These are phyloP conservation scores for Melieria omissa DNA, from an alignment of 2,888 invertebrate genomes.

Conservation along the genomic window DNA sequence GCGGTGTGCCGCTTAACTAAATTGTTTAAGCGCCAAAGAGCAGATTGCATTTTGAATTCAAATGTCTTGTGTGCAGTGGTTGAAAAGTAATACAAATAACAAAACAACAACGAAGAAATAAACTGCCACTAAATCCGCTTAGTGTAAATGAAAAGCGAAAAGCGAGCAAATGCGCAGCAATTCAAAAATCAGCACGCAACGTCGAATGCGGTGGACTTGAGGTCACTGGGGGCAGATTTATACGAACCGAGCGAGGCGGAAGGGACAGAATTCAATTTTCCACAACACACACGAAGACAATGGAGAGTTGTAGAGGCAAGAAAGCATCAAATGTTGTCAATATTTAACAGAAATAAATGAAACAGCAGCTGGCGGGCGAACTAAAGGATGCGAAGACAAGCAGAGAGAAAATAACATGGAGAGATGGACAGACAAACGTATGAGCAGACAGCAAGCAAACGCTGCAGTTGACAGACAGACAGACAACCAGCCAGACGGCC, in stretches of 20 bases:
- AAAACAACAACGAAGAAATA: neutral
- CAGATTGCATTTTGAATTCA: slow-evolving; percentile 24
- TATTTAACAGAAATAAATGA: too few species aligned
- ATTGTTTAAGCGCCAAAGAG: slow-evolving; percentile 23
- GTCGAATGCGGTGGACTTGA: slow-evolving; percentile 42
- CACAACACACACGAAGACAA: neutral
- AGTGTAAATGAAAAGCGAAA: slow-evolving; percentile 10
- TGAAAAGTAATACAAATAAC: neutral
- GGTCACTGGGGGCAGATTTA: slow-evolving; percentile 15
- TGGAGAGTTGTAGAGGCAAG: too few species aligned
- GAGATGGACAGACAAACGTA: too few species aligned
- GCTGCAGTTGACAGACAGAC: neutral
- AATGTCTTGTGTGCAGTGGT: slow-evolving; percentile 1
- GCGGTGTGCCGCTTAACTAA: too few species aligned
- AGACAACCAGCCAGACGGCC: neutral
- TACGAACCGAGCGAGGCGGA: too few species aligned
- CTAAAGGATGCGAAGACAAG: too few species aligned
- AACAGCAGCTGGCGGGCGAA: too few species aligned
- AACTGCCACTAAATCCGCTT: slow-evolving; percentile 29
- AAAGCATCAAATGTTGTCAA: too few species aligned
- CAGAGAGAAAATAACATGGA: neutral
- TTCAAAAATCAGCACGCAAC: slow-evolving; percentile 36
- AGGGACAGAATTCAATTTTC: slow-evolving; percentile 25
- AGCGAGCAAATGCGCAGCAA: neutral
- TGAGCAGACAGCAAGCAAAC: too few species aligned